Percentiles rank a stretch among this genome's conserved stretches.
These are phyloP conservation scores for Silurus aristotelis DNA, from an alignment of 2,797 vertebrate species.

Conservation along the genomic window DNA sequence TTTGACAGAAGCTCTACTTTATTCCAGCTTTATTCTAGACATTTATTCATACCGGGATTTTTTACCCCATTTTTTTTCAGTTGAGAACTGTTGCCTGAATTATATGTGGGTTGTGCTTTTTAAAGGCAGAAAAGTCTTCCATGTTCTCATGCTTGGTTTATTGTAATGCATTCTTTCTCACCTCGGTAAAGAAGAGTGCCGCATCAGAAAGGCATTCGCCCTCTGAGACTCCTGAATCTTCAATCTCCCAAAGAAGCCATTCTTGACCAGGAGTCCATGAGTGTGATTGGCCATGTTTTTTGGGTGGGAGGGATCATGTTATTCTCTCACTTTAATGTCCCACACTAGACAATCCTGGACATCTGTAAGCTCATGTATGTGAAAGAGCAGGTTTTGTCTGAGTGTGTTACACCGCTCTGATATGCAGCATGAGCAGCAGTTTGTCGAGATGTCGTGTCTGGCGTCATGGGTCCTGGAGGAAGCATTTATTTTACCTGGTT, in stretches of 20 bases:
- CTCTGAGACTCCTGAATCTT: neutral
- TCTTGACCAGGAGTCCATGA: neutral
- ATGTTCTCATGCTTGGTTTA: neutral
- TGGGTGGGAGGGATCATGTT: neutral
- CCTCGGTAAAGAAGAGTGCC: neutral
- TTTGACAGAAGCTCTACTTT: neutral
- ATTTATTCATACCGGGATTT: neutral
- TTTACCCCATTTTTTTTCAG: neutral
- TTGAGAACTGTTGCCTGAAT: neutral
- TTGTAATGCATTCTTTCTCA: constrained; percentile 4
- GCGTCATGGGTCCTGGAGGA: neutral
- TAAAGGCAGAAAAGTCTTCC: neutral
- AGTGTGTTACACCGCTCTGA: neutral
- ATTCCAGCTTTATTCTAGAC: neutral
- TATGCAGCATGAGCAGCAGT: neutral
- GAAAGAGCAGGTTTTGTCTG: neutral
- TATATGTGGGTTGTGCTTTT: neutral
- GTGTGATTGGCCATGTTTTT: neutral
- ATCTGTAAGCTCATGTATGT: neutral
- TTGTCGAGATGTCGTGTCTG: neutral
- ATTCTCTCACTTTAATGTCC: neutral
- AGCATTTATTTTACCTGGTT: neutral
- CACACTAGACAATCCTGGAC: neutral
- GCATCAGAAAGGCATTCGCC: neutral
- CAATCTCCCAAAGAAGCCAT: neutral